These are phyloP conservation scores for Ligdia adustata DNA, from an alignment of 2,888 invertebrate genomes.

Conservation along the genomic window DNA sequence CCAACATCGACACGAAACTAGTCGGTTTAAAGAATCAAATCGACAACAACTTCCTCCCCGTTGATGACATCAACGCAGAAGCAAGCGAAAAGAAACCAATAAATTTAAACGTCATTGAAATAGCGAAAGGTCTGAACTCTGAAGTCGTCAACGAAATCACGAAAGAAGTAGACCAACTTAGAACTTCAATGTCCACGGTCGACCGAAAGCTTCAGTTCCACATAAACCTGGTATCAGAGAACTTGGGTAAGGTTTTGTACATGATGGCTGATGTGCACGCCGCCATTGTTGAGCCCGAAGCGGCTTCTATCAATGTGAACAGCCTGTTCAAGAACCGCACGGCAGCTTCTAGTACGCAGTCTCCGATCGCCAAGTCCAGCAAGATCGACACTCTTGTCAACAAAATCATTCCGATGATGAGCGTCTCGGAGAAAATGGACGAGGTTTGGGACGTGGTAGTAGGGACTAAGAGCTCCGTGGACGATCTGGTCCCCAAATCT, in stretches of 20 bases:
- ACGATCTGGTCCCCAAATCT: conserved; percentile 93
- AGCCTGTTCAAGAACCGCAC: conserved; percentile 80
- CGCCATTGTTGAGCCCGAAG: conserved; percentile 90
- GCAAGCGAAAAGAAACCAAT: conserved; percentile 94
- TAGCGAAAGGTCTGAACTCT: conserved; percentile 91
- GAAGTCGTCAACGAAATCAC: conserved; percentile 92
- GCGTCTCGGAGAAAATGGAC: conserved; percentile 95
- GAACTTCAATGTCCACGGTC: conserved; percentile 90
- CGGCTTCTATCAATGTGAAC: conserved; percentile 78
- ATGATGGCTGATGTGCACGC: conserved; percentile 93
- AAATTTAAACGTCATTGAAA: conserved; percentile 92
- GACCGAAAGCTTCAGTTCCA: conserved; percentile 94
- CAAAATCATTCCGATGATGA: conserved; percentile 93
- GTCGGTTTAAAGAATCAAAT: conserved; percentile 91
- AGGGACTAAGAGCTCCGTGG: conserved; percentile 94
- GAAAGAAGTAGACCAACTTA: conserved; percentile 91
- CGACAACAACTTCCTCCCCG: conserved; percentile 91
- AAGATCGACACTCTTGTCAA: conserved; percentile 92
- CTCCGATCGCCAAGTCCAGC: conserved; percentile 85
- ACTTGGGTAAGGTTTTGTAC: conserved; percentile 89
- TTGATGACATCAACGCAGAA: conserved; percentile 93
- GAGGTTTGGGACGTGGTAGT: conserved; percentile 96
- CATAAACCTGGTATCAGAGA: conserved; percentile 92
- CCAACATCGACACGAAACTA: conserved; percentile 91
- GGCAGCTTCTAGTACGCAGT: conserved; percentile 84